These are phyloP conservation scores for Sminthurinus aureus DNA, from an alignment of 2,888 invertebrate species.

Conservation along the genomic window DNA sequence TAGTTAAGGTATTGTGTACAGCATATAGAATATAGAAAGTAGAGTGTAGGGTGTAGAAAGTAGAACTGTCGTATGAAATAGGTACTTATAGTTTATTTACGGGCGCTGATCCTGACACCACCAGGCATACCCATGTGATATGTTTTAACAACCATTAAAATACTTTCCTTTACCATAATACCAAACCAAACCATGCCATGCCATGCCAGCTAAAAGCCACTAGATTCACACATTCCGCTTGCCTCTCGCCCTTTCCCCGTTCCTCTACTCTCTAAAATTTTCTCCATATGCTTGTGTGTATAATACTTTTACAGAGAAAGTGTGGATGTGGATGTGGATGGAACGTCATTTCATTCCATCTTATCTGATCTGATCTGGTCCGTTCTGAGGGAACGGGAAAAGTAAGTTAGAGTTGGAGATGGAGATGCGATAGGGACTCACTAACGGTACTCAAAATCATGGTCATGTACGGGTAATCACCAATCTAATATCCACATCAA, in stretches of 20 bases:
- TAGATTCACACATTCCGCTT: background rate
- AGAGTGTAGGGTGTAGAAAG: no score
- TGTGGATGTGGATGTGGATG: background rate
- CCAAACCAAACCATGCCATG: no score
- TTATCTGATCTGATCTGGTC: no score
- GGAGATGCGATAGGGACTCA: background rate
- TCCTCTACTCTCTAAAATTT: background rate
- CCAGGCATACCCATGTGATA: conserved; percentile 16
- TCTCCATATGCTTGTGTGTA: background rate
- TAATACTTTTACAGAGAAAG: background rate
- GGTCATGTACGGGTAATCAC: background rate
- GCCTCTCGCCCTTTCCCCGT: background rate
- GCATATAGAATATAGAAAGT: no score
- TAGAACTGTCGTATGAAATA: background rate
- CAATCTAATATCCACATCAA: background rate
- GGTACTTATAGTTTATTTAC: conserved; percentile 28
- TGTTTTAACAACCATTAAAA: conserved; percentile 19
- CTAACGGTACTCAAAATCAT: background rate
- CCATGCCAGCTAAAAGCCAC: background rate
- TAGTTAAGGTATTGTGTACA: no score
- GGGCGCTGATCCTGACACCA: conserved; percentile 12
- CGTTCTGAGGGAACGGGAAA: background rate
- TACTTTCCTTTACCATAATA: background rate
- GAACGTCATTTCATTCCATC: background rate
- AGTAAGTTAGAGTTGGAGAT: background rate